Evolutionary conservation across 2,797 vertebrate genomes (phyloP).

Genomic region (Mareca penelope): DNA sequence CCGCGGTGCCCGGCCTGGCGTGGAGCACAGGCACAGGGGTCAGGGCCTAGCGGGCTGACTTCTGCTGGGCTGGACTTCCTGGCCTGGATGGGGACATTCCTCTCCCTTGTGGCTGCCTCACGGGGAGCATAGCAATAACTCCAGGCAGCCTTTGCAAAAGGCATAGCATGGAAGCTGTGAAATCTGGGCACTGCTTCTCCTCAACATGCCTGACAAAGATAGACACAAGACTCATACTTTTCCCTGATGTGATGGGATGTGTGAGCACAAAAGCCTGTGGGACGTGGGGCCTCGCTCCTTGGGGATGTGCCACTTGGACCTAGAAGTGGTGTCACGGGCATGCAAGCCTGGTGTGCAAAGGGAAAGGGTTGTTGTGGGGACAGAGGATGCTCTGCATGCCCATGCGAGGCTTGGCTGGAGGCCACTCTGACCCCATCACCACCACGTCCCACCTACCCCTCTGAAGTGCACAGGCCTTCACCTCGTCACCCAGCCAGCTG

Average conservation of each 20-base stretch:
- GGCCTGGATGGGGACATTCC: not conserved
- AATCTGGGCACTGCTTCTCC: not conserved
- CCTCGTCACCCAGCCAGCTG: not conserved
- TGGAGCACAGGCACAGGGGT: accelerated
- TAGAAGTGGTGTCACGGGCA: not conserved
- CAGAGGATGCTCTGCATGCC: not conserved
- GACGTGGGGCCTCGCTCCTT: not conserved
- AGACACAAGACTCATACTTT: not conserved
- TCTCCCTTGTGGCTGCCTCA: not conserved
- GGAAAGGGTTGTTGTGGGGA: accelerated
- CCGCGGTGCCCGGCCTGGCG: not conserved
- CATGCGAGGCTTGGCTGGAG: accelerated
- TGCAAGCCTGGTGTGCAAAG: not conserved
- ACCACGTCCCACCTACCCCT: not conserved
- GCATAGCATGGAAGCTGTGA: not conserved
- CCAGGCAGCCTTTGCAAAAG: not conserved
- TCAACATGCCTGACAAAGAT: not conserved
- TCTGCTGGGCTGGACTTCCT: not conserved
- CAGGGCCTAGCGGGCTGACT: not conserved
- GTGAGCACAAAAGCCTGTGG: not conserved
- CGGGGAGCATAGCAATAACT: not conserved
- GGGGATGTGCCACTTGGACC: not conserved
- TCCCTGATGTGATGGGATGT: not conserved
- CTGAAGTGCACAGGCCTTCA: accelerated
- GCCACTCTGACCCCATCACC: not conserved